Base-by-base conservation (phyloP, 2,888 invertebrate genomes). In the Hololepta plana region DNA sequence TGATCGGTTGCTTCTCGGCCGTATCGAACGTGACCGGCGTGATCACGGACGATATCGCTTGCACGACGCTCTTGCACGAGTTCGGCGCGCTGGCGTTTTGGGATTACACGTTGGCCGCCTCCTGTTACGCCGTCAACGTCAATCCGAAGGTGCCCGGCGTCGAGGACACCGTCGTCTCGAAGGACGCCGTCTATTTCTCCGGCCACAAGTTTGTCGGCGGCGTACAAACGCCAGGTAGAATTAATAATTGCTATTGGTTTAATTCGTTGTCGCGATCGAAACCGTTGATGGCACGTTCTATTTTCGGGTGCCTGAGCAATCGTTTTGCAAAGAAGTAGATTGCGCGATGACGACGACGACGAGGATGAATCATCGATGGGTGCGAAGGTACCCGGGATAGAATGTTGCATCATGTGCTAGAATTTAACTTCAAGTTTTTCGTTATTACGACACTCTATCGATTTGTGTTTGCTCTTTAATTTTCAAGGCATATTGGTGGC, bases 161-260 rank as follows among this genome's bases (percentile, higher is more conserved):
- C 2, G 70, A 72, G 31, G 72, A 72, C 35, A 49, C 66, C n/a
- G 65, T 70, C 41, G 73, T 74, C 20, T 70, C 74, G 52, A 87
- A 88, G 47, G 90, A 91, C 53, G 87, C 85, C 1, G 59, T 90
- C 29, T 85, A 84, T 53, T 79, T 90, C 49, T 80, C 85, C 27
- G 74, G 81, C 24, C 87, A 87, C 58, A 88, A 88, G 53, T 87
- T 90, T 49, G 67, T 85, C 17, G 90, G 90, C 1, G 90, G 88
- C 1, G 76, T 84, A 0, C 82, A 84, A 45, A 82, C 87, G 1
- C 85, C 88, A 57, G 60, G 67, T 67, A 38, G n/a, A n/a, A n/a
- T 20, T 6, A 12, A 10, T n/a, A n/a, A n/a, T n/a, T n/a, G n/a
- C n/a, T n/a, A n/a, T n/a, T n/a, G n/a, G n/a, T n/a, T n/a, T n/a